Evolutionary conservation across 1,140 invertebrate species (phyloP).

Genomic region (Megathymus violae): DNA sequence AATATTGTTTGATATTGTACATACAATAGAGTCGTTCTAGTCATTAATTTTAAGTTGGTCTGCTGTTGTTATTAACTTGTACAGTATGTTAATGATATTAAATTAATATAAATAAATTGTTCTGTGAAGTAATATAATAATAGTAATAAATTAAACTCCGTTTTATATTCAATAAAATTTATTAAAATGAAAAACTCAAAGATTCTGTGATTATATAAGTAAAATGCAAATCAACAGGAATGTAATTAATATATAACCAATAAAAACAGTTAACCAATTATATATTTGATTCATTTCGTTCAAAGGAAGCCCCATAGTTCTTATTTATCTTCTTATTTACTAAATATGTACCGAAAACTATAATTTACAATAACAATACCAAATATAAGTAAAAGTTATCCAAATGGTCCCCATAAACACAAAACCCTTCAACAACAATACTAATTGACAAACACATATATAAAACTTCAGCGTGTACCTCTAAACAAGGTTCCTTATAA

Average conservation of each 20-base stretch:
- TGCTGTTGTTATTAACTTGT: constrained; percentile 54
- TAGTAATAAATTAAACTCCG: constrained; percentile 51
- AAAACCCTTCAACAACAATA: constrained; percentile 12
- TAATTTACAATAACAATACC: no score
- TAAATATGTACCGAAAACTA: no score
- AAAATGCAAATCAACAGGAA: constrained; percentile 68
- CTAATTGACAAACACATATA: background rate
- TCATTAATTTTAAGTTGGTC: constrained; percentile 65
- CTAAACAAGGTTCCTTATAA: constrained; percentile 12
- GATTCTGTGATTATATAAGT: constrained; percentile 56
- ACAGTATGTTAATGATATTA: constrained; percentile 46
- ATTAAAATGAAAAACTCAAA: constrained; percentile 61
- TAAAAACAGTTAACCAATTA: constrained; percentile 67
- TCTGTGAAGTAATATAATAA: constrained; percentile 24
- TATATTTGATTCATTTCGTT: constrained; percentile 39
- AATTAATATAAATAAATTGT: constrained; percentile 29
- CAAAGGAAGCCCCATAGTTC: constrained; percentile 33
- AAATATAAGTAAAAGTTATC: no score
- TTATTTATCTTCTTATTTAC: no score
- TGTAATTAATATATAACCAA: constrained; percentile 69
- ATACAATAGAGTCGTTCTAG: constrained; percentile 69
- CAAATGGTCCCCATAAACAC: constrained; percentile 39
- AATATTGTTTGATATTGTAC: constrained; percentile 48
- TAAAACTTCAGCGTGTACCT: background rate
- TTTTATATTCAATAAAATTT: constrained; percentile 70